These are phyloP conservation scores for Neoarius graeffei DNA, from an alignment of 2,113 vertebrate genomes.

Conservation along the genomic window DNA sequence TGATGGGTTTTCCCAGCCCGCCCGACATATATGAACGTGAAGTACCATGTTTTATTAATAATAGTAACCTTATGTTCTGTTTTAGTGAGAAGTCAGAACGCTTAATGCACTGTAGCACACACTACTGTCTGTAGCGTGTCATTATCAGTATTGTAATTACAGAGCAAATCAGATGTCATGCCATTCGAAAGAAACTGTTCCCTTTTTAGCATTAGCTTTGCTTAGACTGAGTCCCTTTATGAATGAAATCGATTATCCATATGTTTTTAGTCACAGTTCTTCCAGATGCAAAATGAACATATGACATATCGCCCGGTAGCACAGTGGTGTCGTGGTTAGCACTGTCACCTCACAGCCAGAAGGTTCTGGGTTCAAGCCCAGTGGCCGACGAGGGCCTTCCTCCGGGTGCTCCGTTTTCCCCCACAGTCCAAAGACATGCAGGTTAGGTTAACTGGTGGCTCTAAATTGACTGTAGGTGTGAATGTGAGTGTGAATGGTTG, in stretches of 20 bases:
- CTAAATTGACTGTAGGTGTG: too few relatives aligned
- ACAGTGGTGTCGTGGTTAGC: too few relatives aligned
- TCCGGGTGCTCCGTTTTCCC: too few relatives aligned
- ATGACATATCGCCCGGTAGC: too few relatives aligned
- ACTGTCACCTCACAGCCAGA: too few relatives aligned
- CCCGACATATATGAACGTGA: not conserved
- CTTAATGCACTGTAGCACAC: conserved; percentile 55
- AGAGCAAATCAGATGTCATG: conserved; percentile 34
- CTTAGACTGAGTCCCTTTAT: conserved; percentile 63
- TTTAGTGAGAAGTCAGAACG: conserved; percentile 17
- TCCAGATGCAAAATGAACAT: conserved; percentile 48
- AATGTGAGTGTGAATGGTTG: too few relatives aligned
- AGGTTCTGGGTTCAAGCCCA: too few relatives aligned
- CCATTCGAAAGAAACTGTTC: not conserved
- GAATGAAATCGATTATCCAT: conserved; percentile 70
- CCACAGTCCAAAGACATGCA: too few relatives aligned
- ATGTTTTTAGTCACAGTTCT: conserved; percentile 69
- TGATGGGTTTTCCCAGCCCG: not conserved
- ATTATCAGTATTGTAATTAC: conserved; percentile 61
- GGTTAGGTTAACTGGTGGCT: too few relatives aligned
- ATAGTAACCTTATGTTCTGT: conserved; percentile 4
- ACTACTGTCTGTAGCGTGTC: conserved; percentile 52
- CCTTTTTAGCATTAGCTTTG: not conserved
- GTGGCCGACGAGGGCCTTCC: too few relatives aligned
- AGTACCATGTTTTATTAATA: not conserved